Evolutionary conservation across 2,888 invertebrate genomes (phyloP), one percentile per base, ranked within the genome.

Genomic region (Cheilosia scutellata): DNA sequence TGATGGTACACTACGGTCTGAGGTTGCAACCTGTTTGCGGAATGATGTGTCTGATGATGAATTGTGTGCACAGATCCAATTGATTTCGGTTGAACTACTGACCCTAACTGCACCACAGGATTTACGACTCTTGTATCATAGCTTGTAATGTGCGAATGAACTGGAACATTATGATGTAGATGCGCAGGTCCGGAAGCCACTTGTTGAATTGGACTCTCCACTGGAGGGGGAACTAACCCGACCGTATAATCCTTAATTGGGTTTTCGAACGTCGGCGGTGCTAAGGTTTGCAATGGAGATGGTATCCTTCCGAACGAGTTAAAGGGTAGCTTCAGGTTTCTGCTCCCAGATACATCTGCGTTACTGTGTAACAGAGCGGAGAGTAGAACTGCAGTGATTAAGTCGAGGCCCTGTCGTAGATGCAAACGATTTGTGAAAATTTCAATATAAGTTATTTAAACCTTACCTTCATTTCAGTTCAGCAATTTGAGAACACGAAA

Each of bases 241-340:
- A 80, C 75, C 11, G 80, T 80, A 44, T 84, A 84, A 66, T 84
- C 80, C 60, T 76, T 84, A 29, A 84, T 80, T 60, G 84, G 84
- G 33, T 84, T 84, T 40, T 84, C 80, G 5, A 76, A 71, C 51
- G 80, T 60, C 16, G 80, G 84, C 7, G 84, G 84, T 37, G 62
- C 27, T 42, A 84, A 51, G 49, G 65, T 80, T 42, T 76, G 71
- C 4, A n/a, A 40, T 13, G 84, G 84, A 0, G 71, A 40, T 13
- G 80, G 84, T 60, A 84, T 84, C 60, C 57, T 75, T 44, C 11
- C 42, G 0, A 33, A 7, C 1, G 83, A 31, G 20, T 37, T 44
- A 2, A 84, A 37, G 13, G 79, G 75, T 2, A 79, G 16, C 20
- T 13, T 70, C 33, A 44, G 25, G 51, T 75, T 84, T 33, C 55